Conservation (phyloP, 2,797 vertebrate species). For the Lepilemur ruficaudatus region DNA sequence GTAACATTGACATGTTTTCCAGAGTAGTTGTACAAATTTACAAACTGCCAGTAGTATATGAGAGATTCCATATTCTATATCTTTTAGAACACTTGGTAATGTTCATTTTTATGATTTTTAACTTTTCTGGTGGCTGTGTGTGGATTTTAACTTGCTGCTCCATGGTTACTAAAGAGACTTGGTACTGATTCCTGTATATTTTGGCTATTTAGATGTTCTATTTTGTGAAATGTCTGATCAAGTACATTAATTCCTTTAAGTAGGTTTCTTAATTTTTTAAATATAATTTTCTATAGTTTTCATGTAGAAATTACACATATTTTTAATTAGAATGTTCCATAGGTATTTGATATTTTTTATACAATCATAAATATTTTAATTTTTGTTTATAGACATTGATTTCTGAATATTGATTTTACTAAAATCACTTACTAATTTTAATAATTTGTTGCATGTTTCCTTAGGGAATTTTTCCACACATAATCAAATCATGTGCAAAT, state of each 20-base stretch:
- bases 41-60: too few relatives aligned
- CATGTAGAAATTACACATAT: background rate
- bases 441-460: background rate
- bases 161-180: background rate
- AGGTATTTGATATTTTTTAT: background rate
- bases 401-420: background rate
- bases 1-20: background rate
- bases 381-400: background rate
- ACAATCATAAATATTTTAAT: background rate
- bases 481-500: background rate
- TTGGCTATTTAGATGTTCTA: background rate
- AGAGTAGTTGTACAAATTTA: background rate
- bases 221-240: background rate
- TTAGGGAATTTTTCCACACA: background rate
- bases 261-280: background rate
- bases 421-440: background rate
- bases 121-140: background rate
- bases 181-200: background rate
- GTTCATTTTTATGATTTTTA: background rate
- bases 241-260: background rate
- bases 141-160: background rate
- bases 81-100: background rate
- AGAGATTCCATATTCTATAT: too few relatives aligned
- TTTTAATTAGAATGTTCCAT: background rate
- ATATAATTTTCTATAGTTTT: background rate